Conservation (phyloP, 2,113 vertebrate species). For the Perca fluviatilis region DNA sequence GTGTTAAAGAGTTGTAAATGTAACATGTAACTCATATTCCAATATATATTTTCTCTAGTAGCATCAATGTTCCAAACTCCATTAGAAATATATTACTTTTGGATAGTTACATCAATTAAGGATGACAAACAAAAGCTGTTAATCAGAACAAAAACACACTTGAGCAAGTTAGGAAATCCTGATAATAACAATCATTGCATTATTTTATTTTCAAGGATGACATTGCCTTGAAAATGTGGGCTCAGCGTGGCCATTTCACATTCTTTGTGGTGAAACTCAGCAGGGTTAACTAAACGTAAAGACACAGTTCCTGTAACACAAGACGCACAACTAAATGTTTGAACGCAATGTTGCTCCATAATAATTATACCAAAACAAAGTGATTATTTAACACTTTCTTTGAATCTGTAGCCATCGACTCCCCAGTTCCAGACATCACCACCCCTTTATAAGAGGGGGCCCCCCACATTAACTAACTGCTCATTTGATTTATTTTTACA, state of each 20-base stretch:
- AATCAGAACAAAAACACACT: neutral
- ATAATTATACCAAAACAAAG: neutral
- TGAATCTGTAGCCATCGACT: conserved; percentile 4
- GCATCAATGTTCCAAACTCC: neutral
- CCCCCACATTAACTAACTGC: conserved; percentile 61
- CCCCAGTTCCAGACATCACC: conserved; percentile 9
- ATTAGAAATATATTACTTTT: neutral
- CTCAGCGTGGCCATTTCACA: neutral
- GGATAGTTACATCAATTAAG: neutral
- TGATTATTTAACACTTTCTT: conserved; percentile 4
- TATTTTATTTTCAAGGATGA: neutral
- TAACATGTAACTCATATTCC: neutral
- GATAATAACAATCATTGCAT: neutral
- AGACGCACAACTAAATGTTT: neutral
- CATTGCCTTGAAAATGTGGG: neutral
- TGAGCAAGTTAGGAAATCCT: neutral
- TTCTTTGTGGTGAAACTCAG: neutral
- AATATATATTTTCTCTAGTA: neutral
- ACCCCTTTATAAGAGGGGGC: conserved; percentile 10
- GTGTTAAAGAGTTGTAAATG: neutral
- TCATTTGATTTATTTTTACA: conserved; percentile 77
- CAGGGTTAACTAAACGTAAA: neutral
- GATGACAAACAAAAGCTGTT: neutral
- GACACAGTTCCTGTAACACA: neutral
- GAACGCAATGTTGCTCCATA: neutral